A percentile compares a stretch with the other conserved stretches of the same genome.
These are phyloP conservation scores for Pseudolaguvia tuberculata DNA, from an alignment of 2,113 vertebrate genomes.

Conservation along the genomic window DNA sequence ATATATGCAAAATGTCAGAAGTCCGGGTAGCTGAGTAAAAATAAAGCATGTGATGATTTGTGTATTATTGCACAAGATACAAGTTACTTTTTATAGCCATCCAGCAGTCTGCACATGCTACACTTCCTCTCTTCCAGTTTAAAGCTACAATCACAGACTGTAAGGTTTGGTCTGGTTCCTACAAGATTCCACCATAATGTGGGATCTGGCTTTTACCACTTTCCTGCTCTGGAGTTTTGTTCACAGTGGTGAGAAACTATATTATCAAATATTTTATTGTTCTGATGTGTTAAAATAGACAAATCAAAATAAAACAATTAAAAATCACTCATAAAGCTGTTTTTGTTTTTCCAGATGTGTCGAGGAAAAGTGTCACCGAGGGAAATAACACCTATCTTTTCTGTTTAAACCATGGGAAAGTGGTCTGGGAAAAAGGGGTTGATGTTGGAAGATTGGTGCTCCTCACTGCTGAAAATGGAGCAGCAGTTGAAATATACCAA, in stretches of 20 bases:
- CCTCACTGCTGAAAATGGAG: not conserved
- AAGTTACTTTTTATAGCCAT: not conserved
- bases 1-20: too few relatives aligned
- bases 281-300: not conserved
- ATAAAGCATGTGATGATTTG: too few relatives aligned
- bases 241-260: not conserved
- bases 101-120: not conserved
- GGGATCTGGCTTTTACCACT: not conserved
- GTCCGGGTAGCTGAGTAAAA: too few relatives aligned
- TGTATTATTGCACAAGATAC: not conserved
- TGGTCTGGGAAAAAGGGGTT: not conserved
- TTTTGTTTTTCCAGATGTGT: not conserved
- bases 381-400: accelerated
- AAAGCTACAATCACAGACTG: not conserved
- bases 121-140: not conserved
- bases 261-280: not conserved
- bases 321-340: not conserved
- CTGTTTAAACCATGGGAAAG: not conserved
- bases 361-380: accelerated
- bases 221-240: not conserved
- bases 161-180: not conserved
- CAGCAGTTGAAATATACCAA: not conserved
- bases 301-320: not conserved
- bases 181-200: not conserved
- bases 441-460: not conserved